A percentile compares a stretch with the other conserved stretches of the same genome.
phyloP scores from a whole-genome alignment of 2,113 vertebrate species.

The Cricetomys ansorgei region DNA sequence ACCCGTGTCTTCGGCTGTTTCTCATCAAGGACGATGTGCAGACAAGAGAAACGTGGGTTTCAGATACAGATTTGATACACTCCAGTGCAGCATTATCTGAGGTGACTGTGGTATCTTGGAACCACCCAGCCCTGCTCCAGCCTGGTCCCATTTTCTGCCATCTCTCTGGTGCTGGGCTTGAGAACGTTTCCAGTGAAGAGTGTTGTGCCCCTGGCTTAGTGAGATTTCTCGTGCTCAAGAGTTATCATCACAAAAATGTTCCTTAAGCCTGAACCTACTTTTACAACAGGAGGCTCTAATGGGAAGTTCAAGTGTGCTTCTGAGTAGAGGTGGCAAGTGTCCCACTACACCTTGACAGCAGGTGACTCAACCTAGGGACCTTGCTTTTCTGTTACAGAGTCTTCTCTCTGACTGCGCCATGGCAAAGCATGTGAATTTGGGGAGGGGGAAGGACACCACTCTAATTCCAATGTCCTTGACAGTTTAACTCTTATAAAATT shows the following conservation, averaged over 20 bases:
- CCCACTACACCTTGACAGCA: neutral
- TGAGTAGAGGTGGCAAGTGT: neutral
- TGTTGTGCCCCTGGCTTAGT: neutral
- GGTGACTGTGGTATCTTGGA: neutral
- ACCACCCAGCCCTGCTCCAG: neutral
- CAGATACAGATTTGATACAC: neutral
- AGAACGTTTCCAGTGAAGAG: neutral
- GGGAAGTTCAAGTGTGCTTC: neutral
- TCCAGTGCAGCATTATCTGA: neutral
- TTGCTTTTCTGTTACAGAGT: neutral
- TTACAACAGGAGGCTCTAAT: neutral
- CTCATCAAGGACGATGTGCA: constrained; percentile 53
- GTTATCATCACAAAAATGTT: neutral
- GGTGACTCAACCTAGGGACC: neutral
- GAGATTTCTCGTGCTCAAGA: constrained; percentile 6
- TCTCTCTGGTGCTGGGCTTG: neutral
- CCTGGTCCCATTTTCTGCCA: neutral
- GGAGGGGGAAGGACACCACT: neutral
- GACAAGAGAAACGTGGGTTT: constrained; percentile 44
- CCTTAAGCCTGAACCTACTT: neutral
- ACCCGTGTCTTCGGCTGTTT: constrained; percentile 42
- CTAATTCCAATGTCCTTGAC: neutral
- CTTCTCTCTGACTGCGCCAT: neutral
- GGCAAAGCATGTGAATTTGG: neutral
- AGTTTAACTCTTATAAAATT: neutral